phyloP scores from a whole-genome alignment of 2,797 vertebrate genomes.

The Cynodonichthys magdalenae region DNA sequence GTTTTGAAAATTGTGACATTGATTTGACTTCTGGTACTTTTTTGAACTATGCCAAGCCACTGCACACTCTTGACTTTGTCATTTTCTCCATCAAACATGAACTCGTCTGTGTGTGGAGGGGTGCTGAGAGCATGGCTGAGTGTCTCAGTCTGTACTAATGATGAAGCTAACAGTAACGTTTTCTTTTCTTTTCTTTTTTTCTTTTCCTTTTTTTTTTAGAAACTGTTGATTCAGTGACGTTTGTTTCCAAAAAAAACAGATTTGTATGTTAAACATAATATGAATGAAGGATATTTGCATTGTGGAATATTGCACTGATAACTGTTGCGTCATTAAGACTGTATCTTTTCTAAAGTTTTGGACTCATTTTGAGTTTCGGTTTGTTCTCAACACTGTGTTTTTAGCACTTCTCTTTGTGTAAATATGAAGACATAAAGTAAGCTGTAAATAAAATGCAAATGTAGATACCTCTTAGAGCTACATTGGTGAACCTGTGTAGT shows the following conservation, averaged over 20 bases:
- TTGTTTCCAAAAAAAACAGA: conserved; percentile 40
- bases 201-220: too few relatives aligned
- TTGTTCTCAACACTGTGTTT: conserved; percentile 94
- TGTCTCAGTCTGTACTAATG: conserved; percentile 75
- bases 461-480: conserved; percentile 97
- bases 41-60: conserved; percentile 65
- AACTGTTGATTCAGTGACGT: conserved; percentile 75
- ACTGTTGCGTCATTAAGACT: conserved; percentile 87
- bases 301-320: conserved; percentile 87
- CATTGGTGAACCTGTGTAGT: conserved; percentile 95
- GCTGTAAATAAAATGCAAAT: conserved; percentile 98
- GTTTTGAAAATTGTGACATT: conserved; percentile 56
- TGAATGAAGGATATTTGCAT: conserved; percentile 86
- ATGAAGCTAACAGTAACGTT: conserved; percentile 60
- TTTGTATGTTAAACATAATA: conserved; percentile 74
- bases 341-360: conserved; percentile 86
- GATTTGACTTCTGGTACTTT: conserved; percentile 52
- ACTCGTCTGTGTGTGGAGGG: conserved; percentile 55
- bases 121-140: conserved; percentile 58
- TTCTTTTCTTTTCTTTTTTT: conserved; percentile 33
- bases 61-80: conserved; percentile 44
- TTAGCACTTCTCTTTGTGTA: conserved; percentile 93
- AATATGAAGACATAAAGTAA: conserved; percentile 86
- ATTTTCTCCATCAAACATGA: conserved; percentile 47
- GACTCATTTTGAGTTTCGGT: conserved; percentile 87